Evolutionary conservation across 2,888 invertebrate species (phyloP), one percentile per base, ranked within the genome.

Genomic region (Eupeodes latifasciatus): DNA sequence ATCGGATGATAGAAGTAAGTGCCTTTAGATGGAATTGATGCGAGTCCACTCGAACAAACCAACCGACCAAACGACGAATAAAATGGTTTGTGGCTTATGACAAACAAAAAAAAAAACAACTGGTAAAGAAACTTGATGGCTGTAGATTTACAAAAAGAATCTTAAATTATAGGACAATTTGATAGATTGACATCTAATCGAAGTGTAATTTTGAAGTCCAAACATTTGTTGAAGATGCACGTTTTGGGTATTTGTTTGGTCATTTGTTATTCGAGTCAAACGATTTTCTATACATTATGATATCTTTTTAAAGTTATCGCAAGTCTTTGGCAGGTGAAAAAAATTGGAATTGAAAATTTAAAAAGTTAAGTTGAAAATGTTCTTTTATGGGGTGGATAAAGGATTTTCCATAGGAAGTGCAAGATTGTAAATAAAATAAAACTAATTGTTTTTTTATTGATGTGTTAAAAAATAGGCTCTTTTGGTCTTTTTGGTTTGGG

Each of bases 101-200:
- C 27, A 27, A 1, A n/a, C n/a, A n/a, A 27, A 34, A 12, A 47
- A 10, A 14, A 40, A 10, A 57, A 44, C 57, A 57, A 44, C 57
- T 19, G 47, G 12, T 34, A 14, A 12, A 27, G 16, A 10, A 11
- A 11, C 19, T 10, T 57, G 5, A 0, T 47, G 10, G 44, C 7
- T 55, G 34, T 2, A 44, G 12, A 11, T 27, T n/a, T 47, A 59
- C 34, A 47, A 47, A 34, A 72, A 34, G 9, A 16, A 77, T 76
- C 76, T 72, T 40, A 75, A 69, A 72, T 87, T 87, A 83, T 66
- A 80, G 61, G 66, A 19, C 86, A 76, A 82, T 87, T 80, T 40
- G 66, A 80, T 67, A 80, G 87, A 87, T 84, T 87, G 87, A 87
- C 87, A 87, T 87, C 80, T 84, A 84, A 87, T 87, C 84, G 87